Conservation (phyloP, 2,888 invertebrate genomes). For the Brenthis daphne region DNA sequence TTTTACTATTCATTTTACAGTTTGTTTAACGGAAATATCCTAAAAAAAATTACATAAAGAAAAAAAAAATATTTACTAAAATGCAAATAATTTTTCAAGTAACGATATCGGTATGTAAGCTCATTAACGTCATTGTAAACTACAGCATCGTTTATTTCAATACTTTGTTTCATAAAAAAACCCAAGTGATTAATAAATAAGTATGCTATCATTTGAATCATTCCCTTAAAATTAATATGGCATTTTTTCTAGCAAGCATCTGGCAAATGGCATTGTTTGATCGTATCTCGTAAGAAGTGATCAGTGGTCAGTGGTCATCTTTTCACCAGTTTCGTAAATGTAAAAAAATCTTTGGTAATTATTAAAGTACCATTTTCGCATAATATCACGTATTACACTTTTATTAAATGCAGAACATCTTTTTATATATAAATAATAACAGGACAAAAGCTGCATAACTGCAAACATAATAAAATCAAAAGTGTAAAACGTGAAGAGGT, state of each 20-base stretch:
- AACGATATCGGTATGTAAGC: no score
- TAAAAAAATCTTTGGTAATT: slow-evolving; percentile 14
- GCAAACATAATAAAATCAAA: background rate
- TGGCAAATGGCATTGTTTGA: slow-evolving; percentile 8
- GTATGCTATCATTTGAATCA: slow-evolving; percentile 3
- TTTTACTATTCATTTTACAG: no score
- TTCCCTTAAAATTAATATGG: slow-evolving; percentile 4
- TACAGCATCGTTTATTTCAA: no score
- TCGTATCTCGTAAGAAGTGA: slow-evolving; percentile 5
- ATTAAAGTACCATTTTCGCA: background rate
- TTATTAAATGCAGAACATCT: background rate
- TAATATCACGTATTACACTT: background rate
- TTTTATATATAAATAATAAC: background rate
- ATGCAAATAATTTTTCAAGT: no score
- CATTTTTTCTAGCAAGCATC: slow-evolving; percentile 1
- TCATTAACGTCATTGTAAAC: no score
- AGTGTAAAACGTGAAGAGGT: slow-evolving; percentile 1
- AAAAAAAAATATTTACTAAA: no score
- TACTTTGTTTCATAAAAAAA: background rate
- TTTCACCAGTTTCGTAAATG: slow-evolving; percentile 1
- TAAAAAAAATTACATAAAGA: no score
- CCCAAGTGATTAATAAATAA: background rate
- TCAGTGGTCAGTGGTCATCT: no score
- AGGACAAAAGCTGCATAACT: background rate
- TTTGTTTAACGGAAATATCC: no score